phyloP scores from a whole-genome alignment of 2,113 vertebrate genomes.

The rabbit (Oryctolagus cuniculus) region mOryCun1.1 NC_091436.1:123683001-123683500 shows the following conservation, averaged over 20 bases:
- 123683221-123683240: background rate
- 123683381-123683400: too few relatives aligned
- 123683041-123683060: slow-evolving; percentile 34
- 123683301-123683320: too few relatives aligned
- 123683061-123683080: slow-evolving; percentile 24
- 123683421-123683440: too few relatives aligned
- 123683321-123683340: too few relatives aligned
- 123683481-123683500: too few relatives aligned
- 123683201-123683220: background rate
- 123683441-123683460: too few relatives aligned
- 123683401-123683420: too few relatives aligned
- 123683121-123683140: background rate
- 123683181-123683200: background rate
- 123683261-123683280: slow-evolving; percentile 19
- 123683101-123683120: background rate
- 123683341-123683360: too few relatives aligned
- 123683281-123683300: background rate
- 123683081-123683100: background rate
- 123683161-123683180: background rate
- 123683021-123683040: background rate
- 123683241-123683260: background rate
- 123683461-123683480: too few relatives aligned
- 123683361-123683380: too few relatives aligned
- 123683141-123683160: background rate
- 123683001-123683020: background rate